A percentile compares a stretch with the other conserved stretches of the same genome.
phyloP scores from a whole-genome alignment of 2,888 invertebrate genomes.

The Buathra laborator region DNA sequence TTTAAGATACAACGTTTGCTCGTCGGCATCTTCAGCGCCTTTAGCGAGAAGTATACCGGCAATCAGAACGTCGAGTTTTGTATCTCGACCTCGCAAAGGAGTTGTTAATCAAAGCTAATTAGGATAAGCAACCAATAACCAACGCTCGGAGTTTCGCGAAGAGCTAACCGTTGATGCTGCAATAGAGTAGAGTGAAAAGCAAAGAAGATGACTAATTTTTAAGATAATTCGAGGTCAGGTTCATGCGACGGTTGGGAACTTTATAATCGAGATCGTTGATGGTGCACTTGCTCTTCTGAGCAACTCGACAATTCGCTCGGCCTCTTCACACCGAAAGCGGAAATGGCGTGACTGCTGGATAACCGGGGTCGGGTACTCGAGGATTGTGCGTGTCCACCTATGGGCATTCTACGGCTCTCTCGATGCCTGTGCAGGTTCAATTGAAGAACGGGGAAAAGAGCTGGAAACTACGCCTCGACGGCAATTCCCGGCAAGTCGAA shows the following conservation, averaged over 20 bases:
- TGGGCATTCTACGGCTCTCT: not conserved
- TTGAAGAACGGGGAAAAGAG: slow-evolving; percentile 45
- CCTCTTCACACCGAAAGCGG: slow-evolving; percentile 6
- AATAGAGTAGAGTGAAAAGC: not conserved
- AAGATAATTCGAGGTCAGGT: too few relatives aligned
- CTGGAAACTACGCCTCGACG: slow-evolving; percentile 62
- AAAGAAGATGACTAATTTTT: too few relatives aligned
- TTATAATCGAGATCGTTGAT: not conserved
- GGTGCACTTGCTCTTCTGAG: not conserved
- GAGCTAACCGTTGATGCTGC: too few relatives aligned
- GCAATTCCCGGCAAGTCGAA: slow-evolving; percentile 77
- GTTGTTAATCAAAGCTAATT: too few relatives aligned
- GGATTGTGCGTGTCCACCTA: slow-evolving; percentile 30
- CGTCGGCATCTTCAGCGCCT: too few relatives aligned
- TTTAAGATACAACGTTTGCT: not conserved
- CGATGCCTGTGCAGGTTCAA: slow-evolving; percentile 21
- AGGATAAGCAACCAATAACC: too few relatives aligned
- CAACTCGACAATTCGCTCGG: slow-evolving; percentile 15
- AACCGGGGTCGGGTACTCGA: slow-evolving; percentile 26
- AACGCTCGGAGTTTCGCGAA: too few relatives aligned
- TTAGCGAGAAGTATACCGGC: too few relatives aligned
- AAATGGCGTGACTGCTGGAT: slow-evolving; percentile 28
- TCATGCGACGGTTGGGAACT: too few relatives aligned
- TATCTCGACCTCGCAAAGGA: too few relatives aligned
- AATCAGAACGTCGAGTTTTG: too few relatives aligned